Base-by-base conservation (phyloP, 2,797 vertebrate species). In the Lepilemur septentrionalis region DNA sequence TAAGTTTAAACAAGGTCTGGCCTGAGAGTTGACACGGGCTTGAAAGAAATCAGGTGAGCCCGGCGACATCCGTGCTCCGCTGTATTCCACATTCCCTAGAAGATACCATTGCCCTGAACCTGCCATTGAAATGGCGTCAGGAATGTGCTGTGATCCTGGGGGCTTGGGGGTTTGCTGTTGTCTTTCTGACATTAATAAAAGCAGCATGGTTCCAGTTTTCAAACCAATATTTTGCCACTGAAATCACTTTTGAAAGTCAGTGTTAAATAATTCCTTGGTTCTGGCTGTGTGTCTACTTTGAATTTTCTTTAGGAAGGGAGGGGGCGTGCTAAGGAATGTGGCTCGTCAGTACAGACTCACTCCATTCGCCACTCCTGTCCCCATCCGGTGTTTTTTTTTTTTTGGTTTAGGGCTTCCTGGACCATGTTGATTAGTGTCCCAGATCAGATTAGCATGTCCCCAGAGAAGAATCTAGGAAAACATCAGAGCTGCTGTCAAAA, bases 151-250 rank as follows among this genome's bases (percentile, higher is more conserved):
- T n/a, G 35, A 20, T n/a, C 20, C 7, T 14, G 6, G 25, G 6
- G 41, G 11, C 13, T 48, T 61, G 3, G 7, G 41, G 14, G 3
- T 32, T 35, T 43, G 70, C 5, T 10, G 8, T 72, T 9, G 5
- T 52, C 63, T 5, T 93, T 57, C 67, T 57, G 25, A 35, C 4
- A 0, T 20, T 43, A 65, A 55, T 67, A 52, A 82, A 84, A 89
- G n/a, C 30, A n/a, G 75, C 41, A 12, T 6, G n/a, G 43, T 48
- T 80, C 72, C 38, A 69, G 28, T 91, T 87, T 94, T 94, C 32
- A 75, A 59, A 65, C 23, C 13, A 41, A 41, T 48, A 38, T 57
- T 35, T 84, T 72, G 25, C 46, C 46, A 6, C 18, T 18, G 46
- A 84, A 59, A 30, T 22, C 75, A 20, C 17, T 70, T 14, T 81